Evolutionary conservation across 53 echinoderm and acorn worm species (phyloP).

Genomic region (Temnopleurus reevesii): DNA sequence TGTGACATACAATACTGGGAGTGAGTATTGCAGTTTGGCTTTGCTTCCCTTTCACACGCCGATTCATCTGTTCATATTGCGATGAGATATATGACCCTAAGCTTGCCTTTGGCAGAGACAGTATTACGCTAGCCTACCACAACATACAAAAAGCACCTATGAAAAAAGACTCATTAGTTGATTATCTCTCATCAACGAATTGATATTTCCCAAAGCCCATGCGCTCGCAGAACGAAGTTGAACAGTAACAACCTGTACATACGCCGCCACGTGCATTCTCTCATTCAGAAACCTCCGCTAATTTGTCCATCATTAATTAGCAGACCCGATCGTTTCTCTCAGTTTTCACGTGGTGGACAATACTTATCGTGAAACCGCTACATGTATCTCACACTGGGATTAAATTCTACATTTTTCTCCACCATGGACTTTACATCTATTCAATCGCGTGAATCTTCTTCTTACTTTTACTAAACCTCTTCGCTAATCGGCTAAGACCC

Average conservation of each 20-base stretch:
- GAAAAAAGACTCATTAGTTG: conserved; percentile 5
- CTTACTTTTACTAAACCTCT: conserved; percentile 42
- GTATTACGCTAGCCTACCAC: background rate
- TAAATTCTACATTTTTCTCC: background rate
- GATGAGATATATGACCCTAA: background rate
- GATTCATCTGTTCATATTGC: background rate
- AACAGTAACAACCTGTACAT: background rate
- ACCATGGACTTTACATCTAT: background rate
- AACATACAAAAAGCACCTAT: background rate
- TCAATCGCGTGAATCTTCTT: conserved; percentile 26
- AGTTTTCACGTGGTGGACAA: background rate
- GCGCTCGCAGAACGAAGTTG: background rate
- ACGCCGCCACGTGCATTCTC: background rate
- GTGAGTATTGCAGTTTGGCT: too few species aligned
- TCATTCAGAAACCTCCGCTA: background rate
- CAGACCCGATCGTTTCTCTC: background rate
- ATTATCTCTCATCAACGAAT: background rate
- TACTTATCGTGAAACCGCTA: background rate
- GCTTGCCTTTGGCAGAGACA: background rate
- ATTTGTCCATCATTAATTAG: background rate
- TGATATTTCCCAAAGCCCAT: background rate
- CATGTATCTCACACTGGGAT: background rate
- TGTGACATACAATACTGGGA: too few species aligned
- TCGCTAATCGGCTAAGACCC: conserved; percentile 55
- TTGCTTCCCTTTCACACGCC: background rate